Evolutionary conservation across 2,797 vertebrate species (phyloP).

Genomic region (Sebastes hopkinsi): DNA sequence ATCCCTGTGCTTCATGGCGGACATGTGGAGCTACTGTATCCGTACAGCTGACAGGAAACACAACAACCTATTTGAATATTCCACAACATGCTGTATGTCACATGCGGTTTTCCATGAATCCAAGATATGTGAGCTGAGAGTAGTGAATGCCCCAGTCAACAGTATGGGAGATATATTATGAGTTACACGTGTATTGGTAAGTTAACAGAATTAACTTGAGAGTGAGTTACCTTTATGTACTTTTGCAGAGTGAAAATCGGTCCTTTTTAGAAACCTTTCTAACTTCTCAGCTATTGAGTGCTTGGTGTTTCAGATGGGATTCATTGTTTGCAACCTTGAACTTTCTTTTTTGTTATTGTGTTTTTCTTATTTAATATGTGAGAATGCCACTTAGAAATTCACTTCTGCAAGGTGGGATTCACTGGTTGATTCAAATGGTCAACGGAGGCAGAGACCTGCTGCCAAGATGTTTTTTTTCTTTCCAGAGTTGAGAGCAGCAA

Average conservation of each 20-base stretch:
- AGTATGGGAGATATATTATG: not conserved
- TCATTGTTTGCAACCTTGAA: not conserved
- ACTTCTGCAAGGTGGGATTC: not conserved
- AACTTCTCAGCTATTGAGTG: not conserved
- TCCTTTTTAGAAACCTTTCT: not conserved
- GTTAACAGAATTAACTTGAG: not conserved
- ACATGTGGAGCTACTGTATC: not conserved
- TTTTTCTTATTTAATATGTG: not conserved
- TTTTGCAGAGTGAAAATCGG: not conserved
- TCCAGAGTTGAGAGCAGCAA: not conserved
- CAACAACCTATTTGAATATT: not conserved
- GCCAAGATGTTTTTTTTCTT: slow-evolving; percentile 7
- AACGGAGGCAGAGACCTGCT: not conserved
- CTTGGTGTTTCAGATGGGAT: not conserved
- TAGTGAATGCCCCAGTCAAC: not conserved
- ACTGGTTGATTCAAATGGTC: not conserved
- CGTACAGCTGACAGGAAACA: not conserved
- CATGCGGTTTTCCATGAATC: not conserved
- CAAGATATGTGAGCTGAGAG: not conserved
- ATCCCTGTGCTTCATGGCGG: not conserved
- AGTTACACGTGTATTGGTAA: not conserved
- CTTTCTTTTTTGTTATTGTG: not conserved
- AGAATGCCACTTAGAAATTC: not conserved
- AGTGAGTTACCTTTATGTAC: too few relatives aligned
- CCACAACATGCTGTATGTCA: not conserved